Conservation (phyloP, 2,797 vertebrate genomes). For the Phoxinus dragarum region DNA sequence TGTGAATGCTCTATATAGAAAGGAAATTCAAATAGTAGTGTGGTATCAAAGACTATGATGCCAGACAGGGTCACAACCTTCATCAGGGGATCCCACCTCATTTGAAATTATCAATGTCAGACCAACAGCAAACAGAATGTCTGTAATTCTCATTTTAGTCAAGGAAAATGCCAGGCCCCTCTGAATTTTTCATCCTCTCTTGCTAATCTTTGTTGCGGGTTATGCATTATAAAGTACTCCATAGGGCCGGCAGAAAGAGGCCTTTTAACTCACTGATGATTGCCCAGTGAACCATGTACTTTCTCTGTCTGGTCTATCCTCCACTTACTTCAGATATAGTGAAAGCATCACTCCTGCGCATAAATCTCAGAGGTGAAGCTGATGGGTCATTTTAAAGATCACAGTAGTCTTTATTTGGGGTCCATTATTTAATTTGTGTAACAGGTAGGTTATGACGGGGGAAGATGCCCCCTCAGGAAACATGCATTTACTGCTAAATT, state of each 20-base stretch:
- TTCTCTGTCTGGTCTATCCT: constrained; percentile 30
- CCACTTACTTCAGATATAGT: not conserved
- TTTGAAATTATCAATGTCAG: constrained; percentile 54
- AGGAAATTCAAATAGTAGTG: not conserved
- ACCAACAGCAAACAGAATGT: constrained; percentile 56
- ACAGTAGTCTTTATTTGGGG: not conserved
- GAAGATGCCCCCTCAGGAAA: not conserved
- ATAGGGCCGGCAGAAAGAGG: constrained; percentile 53
- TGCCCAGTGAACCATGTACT: constrained; percentile 39
- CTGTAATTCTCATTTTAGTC: constrained; percentile 63
- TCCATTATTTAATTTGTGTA: not conserved
- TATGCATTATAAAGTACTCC: constrained; percentile 71
- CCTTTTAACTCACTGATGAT: constrained; percentile 45
- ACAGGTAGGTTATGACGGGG: not conserved
- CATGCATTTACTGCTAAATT: not conserved
- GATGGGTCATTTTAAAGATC: not conserved
- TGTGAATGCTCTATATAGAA: not conserved
- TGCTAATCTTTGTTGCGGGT: constrained; percentile 62
- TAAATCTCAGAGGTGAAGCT: not conserved
- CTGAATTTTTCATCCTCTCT: constrained; percentile 74
- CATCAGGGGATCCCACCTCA: constrained; percentile 31
- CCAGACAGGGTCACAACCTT: constrained; percentile 17
- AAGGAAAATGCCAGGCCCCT: constrained; percentile 57
- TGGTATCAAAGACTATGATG: not conserved
- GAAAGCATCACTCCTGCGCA: constrained; percentile 16